Base-by-base conservation (phyloP, 2,113 vertebrate genomes). In the Myrmophylax atrothorax region DNA sequence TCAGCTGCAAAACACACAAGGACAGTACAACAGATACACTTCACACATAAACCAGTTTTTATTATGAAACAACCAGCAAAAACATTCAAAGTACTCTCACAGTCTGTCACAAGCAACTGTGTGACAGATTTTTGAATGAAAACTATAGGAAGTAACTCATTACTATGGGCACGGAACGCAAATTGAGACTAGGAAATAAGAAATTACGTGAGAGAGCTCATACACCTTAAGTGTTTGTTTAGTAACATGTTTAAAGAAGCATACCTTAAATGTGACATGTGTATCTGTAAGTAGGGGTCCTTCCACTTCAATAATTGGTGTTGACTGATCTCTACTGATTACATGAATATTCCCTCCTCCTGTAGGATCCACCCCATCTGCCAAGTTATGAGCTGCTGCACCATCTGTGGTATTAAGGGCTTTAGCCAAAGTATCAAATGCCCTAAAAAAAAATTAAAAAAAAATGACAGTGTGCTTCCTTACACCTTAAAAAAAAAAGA, bases 371-470 rank as follows among this genome's bases (percentile, higher is more conserved):
- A 98, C 83, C 42, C 98, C 98, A 19, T 99, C 98, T 29, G 97
- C 96, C 95, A 98, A 89, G 96, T 97, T 98, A 63, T 98, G 98
- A 89, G 97, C 97, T 7, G 97, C 93, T 62, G 97, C 85, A 81
- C 94, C 95, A 68, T 99, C 99, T 84, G 98, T 92, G 63, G 99
- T 98, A 97, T 98, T 99, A 97, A 99, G 98, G 82, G 99, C 99
- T 99, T 99, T 99, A 94, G 99, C 99, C 98, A 99, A 98, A 74
- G 99, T 99, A 96, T 99, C 99, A 96, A 99, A 99, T 97, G 99
- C 99, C 98, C 99, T 99, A 96, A 28, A 79, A 94, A 91, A 20
- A 74, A 60, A 93, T 49, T 22, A 82, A 42, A 37, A 31, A 97
- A 70, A 24, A 73, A 68, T 49, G 60, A 69, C 74, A 82, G n/a